Conservation (phyloP, 2,113 vertebrate genomes). For the Phaethornis superciliosus region DNA sequence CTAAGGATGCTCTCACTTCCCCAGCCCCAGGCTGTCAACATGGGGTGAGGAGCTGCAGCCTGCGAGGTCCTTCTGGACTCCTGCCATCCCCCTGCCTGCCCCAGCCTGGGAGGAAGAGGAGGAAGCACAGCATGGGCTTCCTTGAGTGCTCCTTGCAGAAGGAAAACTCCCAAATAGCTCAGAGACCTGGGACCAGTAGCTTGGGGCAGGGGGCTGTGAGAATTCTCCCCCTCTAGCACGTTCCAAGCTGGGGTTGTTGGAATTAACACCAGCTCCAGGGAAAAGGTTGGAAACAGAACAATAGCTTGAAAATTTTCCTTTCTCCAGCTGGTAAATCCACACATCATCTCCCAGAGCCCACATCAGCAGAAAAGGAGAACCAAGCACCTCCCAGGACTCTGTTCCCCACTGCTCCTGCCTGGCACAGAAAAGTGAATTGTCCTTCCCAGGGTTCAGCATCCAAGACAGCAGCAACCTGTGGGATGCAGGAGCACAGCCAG, state of each 20-base stretch:
- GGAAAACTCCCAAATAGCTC: not conserved
- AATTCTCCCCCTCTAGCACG: accelerated
- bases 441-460: not conserved
- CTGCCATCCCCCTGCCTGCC: not conserved
- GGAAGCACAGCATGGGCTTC: not conserved
- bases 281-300: not conserved
- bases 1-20: not conserved
- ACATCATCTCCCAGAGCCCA: not conserved
- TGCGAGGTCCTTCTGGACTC: not conserved
- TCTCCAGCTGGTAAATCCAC: not conserved
- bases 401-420: not conserved
- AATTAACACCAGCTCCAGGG: not conserved
- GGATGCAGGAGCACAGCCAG: not conserved
- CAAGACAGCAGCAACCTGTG: not conserved
- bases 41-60: not conserved
- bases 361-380: not conserved
- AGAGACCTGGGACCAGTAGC: not conserved
- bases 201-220: not conserved
- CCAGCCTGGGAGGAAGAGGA: not conserved
- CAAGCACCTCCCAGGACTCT: not conserved
- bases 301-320: not conserved
- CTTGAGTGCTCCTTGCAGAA: not conserved
- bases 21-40: not conserved
- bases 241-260: not conserved
- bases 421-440: not conserved